Evolutionary conservation across 2,797 vertebrate genomes (phyloP), one percentile per base, ranked within the genome.

Genomic region (Dallia pectoralis): DNA sequence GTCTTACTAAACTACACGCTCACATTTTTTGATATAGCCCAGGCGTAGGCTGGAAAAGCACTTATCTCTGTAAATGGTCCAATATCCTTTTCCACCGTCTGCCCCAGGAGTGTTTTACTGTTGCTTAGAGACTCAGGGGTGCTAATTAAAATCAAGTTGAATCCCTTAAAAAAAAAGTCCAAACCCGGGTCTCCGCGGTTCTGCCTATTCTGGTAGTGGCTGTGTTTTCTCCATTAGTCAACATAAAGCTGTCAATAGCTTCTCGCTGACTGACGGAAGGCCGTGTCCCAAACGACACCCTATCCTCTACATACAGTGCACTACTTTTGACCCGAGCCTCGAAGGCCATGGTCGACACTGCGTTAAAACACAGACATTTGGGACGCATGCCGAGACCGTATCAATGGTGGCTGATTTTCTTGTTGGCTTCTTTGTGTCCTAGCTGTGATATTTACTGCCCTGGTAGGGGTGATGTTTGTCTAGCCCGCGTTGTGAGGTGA

Each of bases 141-240:
- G 90, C 93, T 95, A 95, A 96, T 97, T 95, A 92, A 95, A 95
- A 93, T 68, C 29, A 67, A 89, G 74, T 78, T 77, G 8, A 81
- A 74, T 83, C 75, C 79, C 74, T 84, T 83, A 72, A 5, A 40
- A 4, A 40, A 4, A 84, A 78, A 68, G 29, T 63, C 16, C 67
- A 82, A 82, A 59, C 61, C 76, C 66, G 73, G 68, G 72, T 79
- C 69, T 82, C 74, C 81, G 65, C 61, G 79, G 29, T 79, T 67
- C n/a, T 75, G 69, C 85, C 73, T 80, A n/a, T 74, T 70, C 71
- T 67, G 76, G 56, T 61, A 48, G 76, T 48, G 69, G 64, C 80
- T 71, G 67, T 79, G 78, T 84, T 87, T 88, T 87, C 72, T 87
- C 77, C 78, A 80, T 88, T 81, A 80, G 75, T 86, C 74, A 75